Base-by-base conservation (phyloP, 1,140 invertebrate species). In the Eupristina koningsbergeri region DNA sequence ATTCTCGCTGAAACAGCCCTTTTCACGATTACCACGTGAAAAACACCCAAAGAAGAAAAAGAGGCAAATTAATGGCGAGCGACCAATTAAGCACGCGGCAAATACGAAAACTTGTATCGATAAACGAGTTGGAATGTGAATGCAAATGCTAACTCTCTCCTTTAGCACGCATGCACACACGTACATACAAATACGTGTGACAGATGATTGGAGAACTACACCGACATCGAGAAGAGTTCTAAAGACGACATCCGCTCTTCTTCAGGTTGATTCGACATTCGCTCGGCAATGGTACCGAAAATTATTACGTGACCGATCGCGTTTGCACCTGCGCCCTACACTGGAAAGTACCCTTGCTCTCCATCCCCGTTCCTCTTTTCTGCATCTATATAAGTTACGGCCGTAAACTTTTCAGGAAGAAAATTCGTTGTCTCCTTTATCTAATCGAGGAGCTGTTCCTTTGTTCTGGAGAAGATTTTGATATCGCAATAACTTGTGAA, bases 51-150 rank as follows among this genome's bases (percentile, higher is more conserved):
- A 26, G 13, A 7, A 47, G 19, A 50, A 41, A 15, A 45, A 61
- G 36, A 63, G 64, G 19, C 6, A 36, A 39, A 29, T 36, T 31
- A 36, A 61, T 5, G 34, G 41, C 36, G 39, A 75, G 63, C 71
- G 41, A 36, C 75, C 81, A 84, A 84, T 84, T 84, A 84, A 79
- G 36, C 63, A 83, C 36, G 67, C 22, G 58, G 36, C n/a, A 19
- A 8, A 74, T 41, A 58, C 41, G 67, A 64, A 79, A 64, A 81
- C 81, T 64, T 78, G 81, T 61, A 77, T 50, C 41, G 53, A 53
- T 84, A 84, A 79, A 79, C 53, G 69, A 83, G 81, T 17, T 63
- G 81, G 81, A 83, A 78, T 83, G 81, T 53, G 53, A 71, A 34
- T 67, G 19, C 22, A 36, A 15, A 19, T 34, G 2, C 34, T 39